phyloP scores from a whole-genome alignment of 37 sponge, comb jelly and placozoan genomes.

The Mnemiopsis leidyi region DNA sequence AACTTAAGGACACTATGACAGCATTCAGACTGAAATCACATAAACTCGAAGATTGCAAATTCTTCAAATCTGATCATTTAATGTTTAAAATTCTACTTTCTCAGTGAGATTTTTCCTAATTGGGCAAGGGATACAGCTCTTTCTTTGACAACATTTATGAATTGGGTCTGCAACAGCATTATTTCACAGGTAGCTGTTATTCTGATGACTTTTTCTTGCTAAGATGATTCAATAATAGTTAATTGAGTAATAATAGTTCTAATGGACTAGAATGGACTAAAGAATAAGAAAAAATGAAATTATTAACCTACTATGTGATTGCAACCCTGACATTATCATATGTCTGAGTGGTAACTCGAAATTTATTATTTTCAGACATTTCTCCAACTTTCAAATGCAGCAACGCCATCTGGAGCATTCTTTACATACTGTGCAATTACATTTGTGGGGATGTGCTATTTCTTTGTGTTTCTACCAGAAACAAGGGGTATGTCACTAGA shows the following conservation, averaged over 20 bases:
- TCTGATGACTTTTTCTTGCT: neutral
- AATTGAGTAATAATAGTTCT: too few relatives aligned
- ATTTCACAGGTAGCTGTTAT: neutral
- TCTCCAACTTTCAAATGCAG: slow-evolving; percentile 2
- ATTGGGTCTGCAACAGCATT: slow-evolving; percentile 67
- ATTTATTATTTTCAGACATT: slow-evolving; percentile 42
- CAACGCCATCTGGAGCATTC: neutral
- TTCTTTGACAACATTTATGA: slow-evolving; percentile 66
- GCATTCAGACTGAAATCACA: too few relatives aligned
- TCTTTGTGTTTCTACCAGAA: neutral
- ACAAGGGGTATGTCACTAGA: neutral
- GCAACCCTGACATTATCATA: too few relatives aligned
- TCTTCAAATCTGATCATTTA: too few relatives aligned
- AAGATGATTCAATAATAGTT: too few relatives aligned
- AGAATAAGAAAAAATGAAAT: too few relatives aligned
- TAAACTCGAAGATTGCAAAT: too few relatives aligned
- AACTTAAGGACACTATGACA: too few relatives aligned
- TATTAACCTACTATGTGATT: too few relatives aligned
- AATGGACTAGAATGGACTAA: too few relatives aligned
- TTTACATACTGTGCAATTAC: slow-evolving; percentile 8
- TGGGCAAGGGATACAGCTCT: slow-evolving; percentile 69
- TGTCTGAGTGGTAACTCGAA: too few relatives aligned
- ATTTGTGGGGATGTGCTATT: neutral
- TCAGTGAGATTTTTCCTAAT: slow-evolving; percentile 71
- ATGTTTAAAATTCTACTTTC: too few relatives aligned